These are phyloP conservation scores for Mallotus villosus DNA, from an alignment of 2,797 vertebrate species.

Conservation along the genomic window DNA sequence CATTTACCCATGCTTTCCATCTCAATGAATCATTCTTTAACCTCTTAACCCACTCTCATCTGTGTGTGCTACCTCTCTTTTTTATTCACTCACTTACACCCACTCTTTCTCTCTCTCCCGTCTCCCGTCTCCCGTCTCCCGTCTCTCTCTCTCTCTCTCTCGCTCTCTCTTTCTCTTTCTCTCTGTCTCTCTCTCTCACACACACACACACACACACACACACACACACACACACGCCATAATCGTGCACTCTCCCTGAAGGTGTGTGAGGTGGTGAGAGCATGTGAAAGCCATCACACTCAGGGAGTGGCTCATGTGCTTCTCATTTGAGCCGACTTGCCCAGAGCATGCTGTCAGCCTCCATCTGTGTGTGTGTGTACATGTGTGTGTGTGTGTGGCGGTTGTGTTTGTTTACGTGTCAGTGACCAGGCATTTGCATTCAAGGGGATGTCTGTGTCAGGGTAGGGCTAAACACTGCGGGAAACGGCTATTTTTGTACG, in stretches of 20 bases:
- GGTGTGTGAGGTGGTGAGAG: conserved; percentile 63
- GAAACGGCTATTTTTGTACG: neutral
- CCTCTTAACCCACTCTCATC: neutral
- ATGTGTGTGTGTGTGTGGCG: conserved; percentile 35
- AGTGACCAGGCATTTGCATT: conserved; percentile 57
- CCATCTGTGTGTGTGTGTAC: conserved; percentile 66
- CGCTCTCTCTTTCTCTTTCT: neutral
- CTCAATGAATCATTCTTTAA: neutral
- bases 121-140: neutral
- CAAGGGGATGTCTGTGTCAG: conserved; percentile 53
- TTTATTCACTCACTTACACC: neutral
- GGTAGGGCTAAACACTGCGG: neutral
- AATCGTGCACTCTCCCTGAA: conserved; percentile 44
- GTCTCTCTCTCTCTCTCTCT: neutral
- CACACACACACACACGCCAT: conserved; percentile 20
- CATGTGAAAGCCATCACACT: conserved; percentile 75
- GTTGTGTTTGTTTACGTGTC: conserved; percentile 60
- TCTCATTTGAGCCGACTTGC: conserved; percentile 73
- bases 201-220: conserved; percentile 13
- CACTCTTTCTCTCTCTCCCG: conserved; percentile 11
- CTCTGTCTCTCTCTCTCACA: conserved; percentile 7
- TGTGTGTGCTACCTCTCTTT: too few relatives aligned
- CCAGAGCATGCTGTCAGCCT: conserved; percentile 73
- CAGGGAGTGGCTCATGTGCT: conserved; percentile 65
- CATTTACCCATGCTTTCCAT: neutral